Conservation (phyloP, 2,888 invertebrate genomes). For the Synanthedon andrenaeformis region DNA sequence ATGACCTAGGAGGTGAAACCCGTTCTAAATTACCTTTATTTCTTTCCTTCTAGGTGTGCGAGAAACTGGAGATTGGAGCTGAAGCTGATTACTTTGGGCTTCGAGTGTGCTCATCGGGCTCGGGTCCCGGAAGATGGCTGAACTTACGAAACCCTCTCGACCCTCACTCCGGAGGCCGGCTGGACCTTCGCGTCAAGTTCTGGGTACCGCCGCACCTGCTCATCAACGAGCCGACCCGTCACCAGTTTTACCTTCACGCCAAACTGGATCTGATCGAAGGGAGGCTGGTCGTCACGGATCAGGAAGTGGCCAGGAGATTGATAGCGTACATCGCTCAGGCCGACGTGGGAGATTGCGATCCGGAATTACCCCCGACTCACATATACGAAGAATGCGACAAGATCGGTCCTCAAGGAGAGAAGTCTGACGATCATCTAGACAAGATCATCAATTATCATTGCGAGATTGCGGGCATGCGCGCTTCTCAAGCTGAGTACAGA, state of each 20-base stretch:
- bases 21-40: too few species aligned
- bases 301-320: conserved; percentile 76
- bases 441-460: conserved; percentile 74
- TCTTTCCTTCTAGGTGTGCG: conserved; percentile 76
- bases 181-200: conserved; percentile 85
- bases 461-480: conserved; percentile 74
- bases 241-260: conserved; percentile 88
- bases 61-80: conserved; percentile 83
- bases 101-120: conserved; percentile 61
- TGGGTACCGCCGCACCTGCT: conserved; percentile 92
- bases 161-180: conserved; percentile 76
- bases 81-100: conserved; percentile 92
- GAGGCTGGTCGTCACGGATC: conserved; percentile 77
- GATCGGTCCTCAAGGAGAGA: conserved; percentile 72
- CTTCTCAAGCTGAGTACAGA: conserved; percentile 86
- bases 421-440: conserved; percentile 73
- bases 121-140: conserved; percentile 85
- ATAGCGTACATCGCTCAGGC: conserved; percentile 83
- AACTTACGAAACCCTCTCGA: conserved; percentile 87
- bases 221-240: conserved; percentile 86
- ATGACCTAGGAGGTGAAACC: too few species aligned
- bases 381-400: conserved; percentile 74
- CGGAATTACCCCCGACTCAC: conserved; percentile 68
- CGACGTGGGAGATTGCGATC: conserved; percentile 78
- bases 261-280: conserved; percentile 81